Evolutionary conservation across 2,797 vertebrate genomes (phyloP), one percentile per base, ranked within the genome.

Genomic region (Atherinosoma microstoma): DNA sequence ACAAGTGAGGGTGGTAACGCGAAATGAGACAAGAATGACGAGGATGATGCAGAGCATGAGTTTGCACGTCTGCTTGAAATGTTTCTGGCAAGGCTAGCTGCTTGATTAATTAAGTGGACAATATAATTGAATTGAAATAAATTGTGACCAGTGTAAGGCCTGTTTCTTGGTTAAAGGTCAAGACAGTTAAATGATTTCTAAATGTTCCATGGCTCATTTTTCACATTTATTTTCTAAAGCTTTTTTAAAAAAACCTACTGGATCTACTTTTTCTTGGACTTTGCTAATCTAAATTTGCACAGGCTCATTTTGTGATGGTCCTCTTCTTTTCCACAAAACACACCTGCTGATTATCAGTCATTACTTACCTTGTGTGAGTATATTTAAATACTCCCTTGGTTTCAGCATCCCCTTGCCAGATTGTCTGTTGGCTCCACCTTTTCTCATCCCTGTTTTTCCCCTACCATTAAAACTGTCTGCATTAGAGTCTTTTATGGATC

Each of bases 11-110:
- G 70, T 73, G 83, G 73, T 58, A 70, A 57, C 42, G 75, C 32
- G 47, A 35, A 54, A 38, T 5, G 53, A 69, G 67, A 75, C 66
- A 78, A 35, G 67, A 58, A 66, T 49, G 62, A 58, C 1, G 4
- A 72, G 20, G 73, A 58, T 30, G 47, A 60, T 65, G 61, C 40
- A 45, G 65, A 58, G 61, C 13, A 0, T 15, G 36, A 69, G 40
- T 66, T 69, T 40, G n/a, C 30, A 20, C 58, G 78, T 82, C 58
- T 89, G 80, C 82, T 87, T 79, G 84, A 88, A 85, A 89, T 65
- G 69, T 86, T 83, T 83, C 75, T 87, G 76, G 67, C 68, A 77
- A 6, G 10, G 1, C 24, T 27, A 27, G 24, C 34, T 18, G 32
- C 13, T 0, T 85, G 81, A 87, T 84, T 49, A 67, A 88, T 84